Conservation (phyloP, 2,888 invertebrate genomes). For the Plebejus anna region DNA sequence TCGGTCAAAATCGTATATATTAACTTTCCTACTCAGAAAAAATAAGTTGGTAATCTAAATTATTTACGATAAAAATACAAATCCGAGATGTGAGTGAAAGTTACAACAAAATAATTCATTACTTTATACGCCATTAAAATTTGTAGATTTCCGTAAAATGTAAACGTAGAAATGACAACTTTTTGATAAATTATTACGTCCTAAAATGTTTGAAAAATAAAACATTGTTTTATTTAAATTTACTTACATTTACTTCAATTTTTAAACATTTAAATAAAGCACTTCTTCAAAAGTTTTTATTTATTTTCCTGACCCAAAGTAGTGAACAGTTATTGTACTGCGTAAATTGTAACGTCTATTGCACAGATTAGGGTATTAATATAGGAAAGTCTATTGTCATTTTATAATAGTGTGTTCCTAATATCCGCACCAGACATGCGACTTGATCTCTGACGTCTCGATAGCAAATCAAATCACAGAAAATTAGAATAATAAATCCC, state of each 20-base stretch:
- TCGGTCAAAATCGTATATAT: slow-evolving; percentile 56
- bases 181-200: neutral
- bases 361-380: neutral
- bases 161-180: neutral
- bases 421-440: too few species aligned
- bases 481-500: too few species aligned
- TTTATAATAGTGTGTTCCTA: neutral
- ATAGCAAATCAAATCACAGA: too few species aligned
- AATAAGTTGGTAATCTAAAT: neutral
- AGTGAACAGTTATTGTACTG: neutral
- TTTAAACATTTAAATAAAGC: neutral
- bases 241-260: neutral
- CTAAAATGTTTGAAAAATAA: neutral
- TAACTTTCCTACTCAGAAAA: slow-evolving; percentile 34
- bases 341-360: neutral
- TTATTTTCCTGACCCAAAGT: neutral
- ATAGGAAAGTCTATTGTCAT: neutral
- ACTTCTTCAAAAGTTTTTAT: neutral
- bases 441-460: too few species aligned
- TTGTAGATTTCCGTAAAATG: slow-evolving; percentile 10
- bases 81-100: neutral
- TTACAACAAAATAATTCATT: neutral
- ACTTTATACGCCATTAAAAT: slow-evolving; percentile 6
- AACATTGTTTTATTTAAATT: neutral
- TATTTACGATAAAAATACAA: slow-evolving; percentile 7